These are phyloP conservation scores for Chymomyza caudatula DNA, from an alignment of 2,888 invertebrate genomes.

Conservation along the genomic window DNA sequence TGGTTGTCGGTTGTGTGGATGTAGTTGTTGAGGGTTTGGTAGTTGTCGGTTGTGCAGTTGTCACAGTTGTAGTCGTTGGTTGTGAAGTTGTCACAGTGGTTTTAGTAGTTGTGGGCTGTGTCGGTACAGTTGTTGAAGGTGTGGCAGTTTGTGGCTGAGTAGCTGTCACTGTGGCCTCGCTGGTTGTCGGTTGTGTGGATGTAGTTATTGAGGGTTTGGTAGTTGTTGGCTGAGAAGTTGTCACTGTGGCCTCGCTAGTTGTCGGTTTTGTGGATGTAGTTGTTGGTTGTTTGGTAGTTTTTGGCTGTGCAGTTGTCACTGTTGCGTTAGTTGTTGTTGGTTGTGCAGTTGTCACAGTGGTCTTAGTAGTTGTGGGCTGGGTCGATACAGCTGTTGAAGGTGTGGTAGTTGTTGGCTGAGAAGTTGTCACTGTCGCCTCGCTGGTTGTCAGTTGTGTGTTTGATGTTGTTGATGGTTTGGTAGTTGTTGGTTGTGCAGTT, in stretches of 20 bases:
- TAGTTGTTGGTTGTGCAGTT: not conserved
- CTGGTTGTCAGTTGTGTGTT: not conserved
- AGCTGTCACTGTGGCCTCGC: not conserved
- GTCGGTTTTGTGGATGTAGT: not conserved
- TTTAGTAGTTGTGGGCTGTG: not conserved
- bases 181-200: not conserved
- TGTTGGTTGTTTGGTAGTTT: not conserved
- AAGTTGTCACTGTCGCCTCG: not conserved
- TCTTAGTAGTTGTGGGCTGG: not conserved
- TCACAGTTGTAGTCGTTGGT: not conserved
- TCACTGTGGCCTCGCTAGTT: not conserved
- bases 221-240: not conserved
- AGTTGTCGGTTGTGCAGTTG: not conserved
- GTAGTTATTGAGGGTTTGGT: not conserved
- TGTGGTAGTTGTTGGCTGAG: not conserved
- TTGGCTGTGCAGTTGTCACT: not conserved
- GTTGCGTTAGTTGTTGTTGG: slow-evolving; percentile 1
- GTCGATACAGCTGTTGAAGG: not conserved
- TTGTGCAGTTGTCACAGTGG: not conserved
- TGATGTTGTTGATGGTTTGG: not conserved
- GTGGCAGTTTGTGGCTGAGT: not conserved
- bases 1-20: not conserved
- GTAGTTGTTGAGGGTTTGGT: not conserved
- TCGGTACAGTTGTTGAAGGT: not conserved
- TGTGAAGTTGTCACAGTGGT: not conserved